Evolutionary conservation across 2,888 invertebrate genomes (phyloP), one percentile per base, ranked within the genome.

Genomic region (Diarsia dahlii): DNA sequence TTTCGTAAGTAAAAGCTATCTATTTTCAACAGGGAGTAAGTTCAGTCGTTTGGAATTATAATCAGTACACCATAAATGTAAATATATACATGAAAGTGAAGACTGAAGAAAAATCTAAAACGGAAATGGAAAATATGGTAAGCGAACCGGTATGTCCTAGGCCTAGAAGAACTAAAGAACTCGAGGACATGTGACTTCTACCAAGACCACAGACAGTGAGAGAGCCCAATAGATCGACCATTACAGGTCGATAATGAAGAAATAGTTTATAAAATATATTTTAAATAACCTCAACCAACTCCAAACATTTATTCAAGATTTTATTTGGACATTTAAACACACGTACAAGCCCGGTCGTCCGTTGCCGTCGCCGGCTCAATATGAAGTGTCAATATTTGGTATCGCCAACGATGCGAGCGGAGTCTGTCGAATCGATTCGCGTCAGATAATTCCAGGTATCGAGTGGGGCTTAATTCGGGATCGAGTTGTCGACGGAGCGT

Each of bases 391-490:
- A 94, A 94, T 94, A 94, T 94, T 94, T 93, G 93, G 90, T 89
- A 91, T 91, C 91, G 88, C 88, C 84, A 82, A 85, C 89, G 89
- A 91, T 90, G 88, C 90, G 90, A 79, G 70, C 67, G 60, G 84
- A 74, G 80, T 77, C 87, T 80, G 78, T 78, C 77, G 81, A 84
- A 88, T 88, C 86, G 87, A 87, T 87, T 86, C 87, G 80, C 74
- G 84, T 86, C 76, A 78, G 78, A 85, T 88, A 87, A 88, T 84
- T 71, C 94, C 93, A 91, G 93, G 94, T 93, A 93, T 93, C 92
- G 92, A 91, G 92, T 89, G 88, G 82, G 90, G 91, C 91, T 95
- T 95, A 94, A 95, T 95, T 94, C 94, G 92, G 87, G 93, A 93
- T 93, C 91, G 90, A 91, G 91, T 91, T 88, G 90, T 87, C 89